Conservation (phyloP, 2,113 vertebrate species). For the Paralichthys olivaceus region DNA sequence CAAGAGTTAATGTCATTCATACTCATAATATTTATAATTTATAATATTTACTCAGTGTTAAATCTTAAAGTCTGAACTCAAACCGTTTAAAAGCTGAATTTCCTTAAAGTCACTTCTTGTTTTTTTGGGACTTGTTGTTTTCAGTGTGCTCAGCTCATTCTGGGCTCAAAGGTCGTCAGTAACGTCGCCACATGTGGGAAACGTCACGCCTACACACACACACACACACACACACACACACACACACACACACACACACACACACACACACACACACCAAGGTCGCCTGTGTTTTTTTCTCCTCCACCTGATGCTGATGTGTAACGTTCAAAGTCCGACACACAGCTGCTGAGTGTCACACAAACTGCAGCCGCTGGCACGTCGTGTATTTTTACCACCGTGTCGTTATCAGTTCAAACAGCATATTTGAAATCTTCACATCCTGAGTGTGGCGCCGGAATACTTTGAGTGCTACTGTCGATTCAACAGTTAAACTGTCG, state of each 20-base stretch:
- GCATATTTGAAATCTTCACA: not conserved
- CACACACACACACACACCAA: constrained; percentile 31
- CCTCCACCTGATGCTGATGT: constrained; percentile 7
- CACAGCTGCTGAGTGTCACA: constrained; percentile 67
- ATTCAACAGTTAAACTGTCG: too few relatives aligned
- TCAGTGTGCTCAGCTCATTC: not conserved
- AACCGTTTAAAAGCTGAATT: too few relatives aligned
- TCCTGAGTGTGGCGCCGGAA: not conserved
- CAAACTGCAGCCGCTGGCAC: not conserved
- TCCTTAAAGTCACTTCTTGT: too few relatives aligned
- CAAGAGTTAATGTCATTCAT: too few relatives aligned
- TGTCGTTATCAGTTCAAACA: constrained; percentile 30
- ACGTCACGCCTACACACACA: constrained; percentile 70
- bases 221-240: constrained; percentile 19
- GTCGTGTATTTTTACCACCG: not conserved
- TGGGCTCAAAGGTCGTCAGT: constrained; percentile 39
- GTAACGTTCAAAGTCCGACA: constrained; percentile 54
- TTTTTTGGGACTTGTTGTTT: not conserved
- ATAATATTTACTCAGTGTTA: not conserved
- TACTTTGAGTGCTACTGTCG: too few relatives aligned
- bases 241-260: constrained; percentile 50
- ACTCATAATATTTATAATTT: too few relatives aligned
- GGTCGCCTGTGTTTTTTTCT: constrained; percentile 31
- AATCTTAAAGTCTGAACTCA: too few relatives aligned
- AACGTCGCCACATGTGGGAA: constrained; percentile 59